Evolutionary conservation across 2,797 vertebrate species (phyloP).

Genomic region (Enteromius paludinosus): DNA sequence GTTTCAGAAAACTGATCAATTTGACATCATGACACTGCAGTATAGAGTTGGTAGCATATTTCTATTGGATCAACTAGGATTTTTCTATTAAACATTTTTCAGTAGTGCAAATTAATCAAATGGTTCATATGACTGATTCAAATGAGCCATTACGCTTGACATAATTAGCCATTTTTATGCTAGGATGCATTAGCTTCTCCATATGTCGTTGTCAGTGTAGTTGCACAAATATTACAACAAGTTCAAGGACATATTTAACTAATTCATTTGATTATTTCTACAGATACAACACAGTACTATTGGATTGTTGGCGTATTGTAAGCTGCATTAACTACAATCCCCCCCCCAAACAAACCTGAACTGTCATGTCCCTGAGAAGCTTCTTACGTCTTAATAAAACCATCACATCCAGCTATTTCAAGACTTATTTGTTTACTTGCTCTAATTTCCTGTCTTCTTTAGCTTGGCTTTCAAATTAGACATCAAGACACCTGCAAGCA

Average conservation of each 20-base stretch:
- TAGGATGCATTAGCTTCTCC: neutral
- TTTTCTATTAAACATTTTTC: too few relatives aligned
- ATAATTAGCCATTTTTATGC: neutral
- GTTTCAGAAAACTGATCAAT: too few relatives aligned
- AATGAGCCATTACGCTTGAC: neutral
- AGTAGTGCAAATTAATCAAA: too few relatives aligned
- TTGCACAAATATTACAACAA: neutral
- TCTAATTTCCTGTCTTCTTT: conserved; percentile 34
- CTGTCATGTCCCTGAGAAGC: conserved; percentile 5
- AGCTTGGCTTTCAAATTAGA: conserved; percentile 10
- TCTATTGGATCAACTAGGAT: too few relatives aligned
- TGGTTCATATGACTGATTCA: neutral
- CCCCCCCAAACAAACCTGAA: neutral
- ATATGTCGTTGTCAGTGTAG: neutral
- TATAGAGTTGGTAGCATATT: too few relatives aligned
- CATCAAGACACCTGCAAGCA: conserved; percentile 33
- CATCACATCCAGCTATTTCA: conserved; percentile 4
- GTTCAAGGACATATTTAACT: neutral
- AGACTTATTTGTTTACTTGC: conserved; percentile 17
- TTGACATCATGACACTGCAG: too few relatives aligned
- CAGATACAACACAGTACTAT: neutral
- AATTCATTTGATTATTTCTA: neutral
- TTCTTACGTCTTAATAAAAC: conserved; percentile 14
- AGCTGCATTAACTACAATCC: neutral
- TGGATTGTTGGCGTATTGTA: neutral